Percentiles rank a stretch among this genome's conserved stretches.
phyloP scores from a whole-genome alignment of 2,113 vertebrate genomes.

The Bubo blakistoni region DNA sequence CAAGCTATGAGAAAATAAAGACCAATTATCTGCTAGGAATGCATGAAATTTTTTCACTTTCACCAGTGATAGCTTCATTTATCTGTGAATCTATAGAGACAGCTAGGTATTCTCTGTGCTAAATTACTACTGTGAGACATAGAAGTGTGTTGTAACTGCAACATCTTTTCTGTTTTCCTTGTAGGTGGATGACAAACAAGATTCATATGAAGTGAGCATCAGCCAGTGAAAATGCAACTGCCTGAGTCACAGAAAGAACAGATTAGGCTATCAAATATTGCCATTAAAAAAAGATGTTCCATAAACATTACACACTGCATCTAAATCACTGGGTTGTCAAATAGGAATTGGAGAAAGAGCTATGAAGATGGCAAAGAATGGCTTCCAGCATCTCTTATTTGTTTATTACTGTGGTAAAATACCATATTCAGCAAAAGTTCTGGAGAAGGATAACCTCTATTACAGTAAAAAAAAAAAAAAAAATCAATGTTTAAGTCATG shows the following conservation, averaged over 20 bases:
- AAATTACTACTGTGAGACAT: not conserved
- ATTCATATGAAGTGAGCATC: not conserved
- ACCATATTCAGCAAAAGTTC: not conserved
- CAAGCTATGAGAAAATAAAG: not conserved
- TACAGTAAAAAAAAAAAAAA: not conserved
- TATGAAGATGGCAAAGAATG: not conserved
- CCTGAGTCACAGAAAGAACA: not conserved
- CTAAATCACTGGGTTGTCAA: not conserved
- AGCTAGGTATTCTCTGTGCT: not conserved
- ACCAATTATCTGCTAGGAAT: not conserved
- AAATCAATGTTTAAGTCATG: not conserved
- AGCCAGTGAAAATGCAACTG: not conserved
- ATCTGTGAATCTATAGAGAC: not conserved
- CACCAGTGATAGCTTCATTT: not conserved
- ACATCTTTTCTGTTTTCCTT: not conserved
- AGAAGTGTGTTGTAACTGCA: not conserved
- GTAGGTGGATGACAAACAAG: not conserved
- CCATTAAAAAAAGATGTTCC: not conserved
- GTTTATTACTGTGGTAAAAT: not conserved
- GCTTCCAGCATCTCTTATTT: not conserved
- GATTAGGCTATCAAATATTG: not conserved
- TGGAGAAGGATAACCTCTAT: not conserved
- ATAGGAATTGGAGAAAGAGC: not conserved
- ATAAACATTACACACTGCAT: not conserved
- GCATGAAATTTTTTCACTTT: not conserved